Conservation (phyloP, 2,797 vertebrate species). For the Argentina silus region DNA sequence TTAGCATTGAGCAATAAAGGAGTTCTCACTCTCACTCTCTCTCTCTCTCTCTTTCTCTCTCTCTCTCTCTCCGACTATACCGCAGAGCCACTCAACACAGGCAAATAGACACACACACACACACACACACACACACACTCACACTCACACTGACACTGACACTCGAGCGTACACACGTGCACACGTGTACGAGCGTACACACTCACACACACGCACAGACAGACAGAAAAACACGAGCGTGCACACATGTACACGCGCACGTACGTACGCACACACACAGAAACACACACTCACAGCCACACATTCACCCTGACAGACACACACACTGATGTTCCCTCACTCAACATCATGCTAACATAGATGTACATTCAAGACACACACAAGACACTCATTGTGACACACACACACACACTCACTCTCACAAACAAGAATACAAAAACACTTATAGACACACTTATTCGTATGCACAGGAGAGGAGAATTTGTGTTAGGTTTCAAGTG, state of each 20-base stretch:
- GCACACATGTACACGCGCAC: constrained; percentile 61
- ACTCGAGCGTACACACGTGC: constrained; percentile 38
- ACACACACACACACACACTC: constrained; percentile 60
- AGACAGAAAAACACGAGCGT: too few relatives aligned
- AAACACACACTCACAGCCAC: constrained; percentile 25
- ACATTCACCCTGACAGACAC: too few relatives aligned
- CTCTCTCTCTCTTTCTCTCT: constrained; percentile 31
- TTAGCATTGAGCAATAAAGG: constrained; percentile 83
- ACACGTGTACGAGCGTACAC: constrained; percentile 45
- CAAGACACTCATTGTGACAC: background rate
- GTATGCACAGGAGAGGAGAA: constrained; percentile 24
- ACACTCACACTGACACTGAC: constrained; percentile 44
- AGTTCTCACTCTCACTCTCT: constrained; percentile 68
- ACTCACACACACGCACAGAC: constrained; percentile 36
- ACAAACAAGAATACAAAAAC: constrained; percentile 30
- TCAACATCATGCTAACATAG: background rate
- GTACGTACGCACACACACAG: constrained; percentile 44
- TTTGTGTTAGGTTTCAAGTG: constrained; percentile 33
- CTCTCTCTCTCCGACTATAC: constrained; percentile 39
- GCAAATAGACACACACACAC: constrained; percentile 17
- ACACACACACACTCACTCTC: constrained; percentile 35
- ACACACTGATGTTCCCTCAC: background rate
- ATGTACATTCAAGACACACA: background rate
- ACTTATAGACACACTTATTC: constrained; percentile 12
- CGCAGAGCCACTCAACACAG: constrained; percentile 60